phyloP scores from a whole-genome alignment of 2,888 invertebrate species.

The Hecatera dysodea region DNA sequence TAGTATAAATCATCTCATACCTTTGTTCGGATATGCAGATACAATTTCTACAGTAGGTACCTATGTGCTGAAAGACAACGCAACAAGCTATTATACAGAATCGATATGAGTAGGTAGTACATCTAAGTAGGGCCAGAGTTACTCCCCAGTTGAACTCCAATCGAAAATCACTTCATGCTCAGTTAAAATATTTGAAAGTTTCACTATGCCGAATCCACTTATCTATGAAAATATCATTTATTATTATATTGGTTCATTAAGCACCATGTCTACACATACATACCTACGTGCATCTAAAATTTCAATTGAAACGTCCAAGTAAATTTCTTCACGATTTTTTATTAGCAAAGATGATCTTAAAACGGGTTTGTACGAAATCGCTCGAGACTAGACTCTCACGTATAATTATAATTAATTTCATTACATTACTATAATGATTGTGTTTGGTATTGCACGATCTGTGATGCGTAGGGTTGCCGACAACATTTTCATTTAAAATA shows the following conservation, averaged over 20 bases:
- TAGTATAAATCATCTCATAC: neutral
- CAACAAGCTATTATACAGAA: neutral
- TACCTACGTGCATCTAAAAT: slow-evolving; percentile 16
- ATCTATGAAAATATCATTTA: slow-evolving; percentile 23
- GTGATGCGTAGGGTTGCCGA: slow-evolving; percentile 64
- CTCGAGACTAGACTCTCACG: slow-evolving; percentile 69
- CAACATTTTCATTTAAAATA: neutral
- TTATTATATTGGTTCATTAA: slow-evolving; percentile 31
- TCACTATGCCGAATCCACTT: neutral
- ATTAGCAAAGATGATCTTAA: slow-evolving; percentile 54
- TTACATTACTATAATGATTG: slow-evolving; percentile 79
- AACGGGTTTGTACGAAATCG: slow-evolving; percentile 61
- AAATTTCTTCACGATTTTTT: slow-evolving; percentile 63
- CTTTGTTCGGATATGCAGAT: neutral
- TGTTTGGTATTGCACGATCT: slow-evolving; percentile 76
- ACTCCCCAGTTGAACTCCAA: slow-evolving; percentile 16
- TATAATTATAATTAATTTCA: slow-evolving; percentile 84
- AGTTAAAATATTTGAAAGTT: neutral
- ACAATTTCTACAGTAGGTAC: too few species aligned
- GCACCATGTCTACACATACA: neutral
- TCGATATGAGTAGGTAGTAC: too few species aligned
- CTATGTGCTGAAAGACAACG: too few species aligned
- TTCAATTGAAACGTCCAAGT: slow-evolving; percentile 55
- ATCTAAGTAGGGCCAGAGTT: neutral
- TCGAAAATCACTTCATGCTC: neutral